These are phyloP conservation scores for rat (Rattus norvegicus) DNA, from an alignment of 2,113 vertebrate genomes.

Conservation along the genomic window DNA sequence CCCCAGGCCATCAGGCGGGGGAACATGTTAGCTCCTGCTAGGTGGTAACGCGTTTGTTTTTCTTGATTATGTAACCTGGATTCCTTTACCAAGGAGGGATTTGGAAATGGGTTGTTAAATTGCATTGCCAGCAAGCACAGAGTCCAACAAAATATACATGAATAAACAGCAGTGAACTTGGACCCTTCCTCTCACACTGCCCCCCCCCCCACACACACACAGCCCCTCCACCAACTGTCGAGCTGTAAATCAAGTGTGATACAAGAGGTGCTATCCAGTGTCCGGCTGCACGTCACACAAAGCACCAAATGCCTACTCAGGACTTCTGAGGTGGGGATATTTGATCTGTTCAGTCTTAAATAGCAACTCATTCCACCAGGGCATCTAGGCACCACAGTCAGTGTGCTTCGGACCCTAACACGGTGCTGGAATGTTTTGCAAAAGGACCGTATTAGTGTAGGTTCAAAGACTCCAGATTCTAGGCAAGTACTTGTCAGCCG, in stretches of 20 bases:
- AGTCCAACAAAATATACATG: constrained; percentile 14
- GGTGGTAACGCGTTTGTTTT: constrained; percentile 86
- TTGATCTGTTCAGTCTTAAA: constrained; percentile 58
- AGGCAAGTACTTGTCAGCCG: constrained; percentile 30
- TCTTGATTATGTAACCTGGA: constrained; percentile 87
- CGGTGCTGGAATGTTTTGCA: not conserved
- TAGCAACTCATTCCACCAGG: constrained; percentile 45
- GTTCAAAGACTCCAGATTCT: constrained; percentile 30
- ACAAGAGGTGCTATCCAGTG: not conserved
- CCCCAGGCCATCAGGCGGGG: constrained; percentile 76
- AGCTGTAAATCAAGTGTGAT: constrained; percentile 31
- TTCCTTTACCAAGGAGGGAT: constrained; percentile 87
- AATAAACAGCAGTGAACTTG: not conserved
- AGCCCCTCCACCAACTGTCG: not conserved
- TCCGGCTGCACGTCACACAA: not conserved
- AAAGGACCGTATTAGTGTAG: not conserved
- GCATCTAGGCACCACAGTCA: not conserved
- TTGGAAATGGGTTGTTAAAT: constrained; percentile 79
- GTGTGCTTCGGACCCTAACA: constrained; percentile 51
- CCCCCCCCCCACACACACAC: not conserved
- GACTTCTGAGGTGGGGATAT: constrained; percentile 55
- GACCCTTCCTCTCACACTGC: not conserved
- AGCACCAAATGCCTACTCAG: constrained; percentile 41
- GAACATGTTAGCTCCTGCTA: constrained; percentile 87
- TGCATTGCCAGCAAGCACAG: constrained; percentile 74